Percentiles rank a stretch among this genome's conserved stretches.
Conservation (phyloP, 2,888 invertebrate species). For the Dasysyrphus tricinctus region DNA sequence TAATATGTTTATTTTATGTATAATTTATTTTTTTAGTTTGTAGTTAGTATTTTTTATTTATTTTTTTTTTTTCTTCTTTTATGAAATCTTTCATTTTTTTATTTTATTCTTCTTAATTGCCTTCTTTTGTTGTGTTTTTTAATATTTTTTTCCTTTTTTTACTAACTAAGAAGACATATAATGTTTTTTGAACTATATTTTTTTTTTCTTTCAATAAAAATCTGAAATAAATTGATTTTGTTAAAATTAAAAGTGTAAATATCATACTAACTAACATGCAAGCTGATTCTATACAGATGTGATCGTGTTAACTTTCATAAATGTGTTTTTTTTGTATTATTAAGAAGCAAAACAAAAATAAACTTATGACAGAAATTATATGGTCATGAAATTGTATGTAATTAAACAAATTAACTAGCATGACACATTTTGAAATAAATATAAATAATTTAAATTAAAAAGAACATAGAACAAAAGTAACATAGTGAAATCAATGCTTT, state of each 20-base stretch:
- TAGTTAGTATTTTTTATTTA: constrained; percentile 58
- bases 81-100: constrained; percentile 77
- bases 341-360: constrained; percentile 43
- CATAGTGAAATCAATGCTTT: constrained; percentile 43
- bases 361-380: constrained; percentile 26
- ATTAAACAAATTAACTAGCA: constrained; percentile 17
- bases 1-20: constrained; percentile 74
- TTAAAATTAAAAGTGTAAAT: constrained; percentile 80
- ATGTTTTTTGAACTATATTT: constrained; percentile 84
- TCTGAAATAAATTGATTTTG: constrained; percentile 83
- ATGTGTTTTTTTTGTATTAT: constrained; percentile 19
- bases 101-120: constrained; percentile 77
- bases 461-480: constrained; percentile 34
- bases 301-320: constrained; percentile 42
- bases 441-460: constrained; percentile 26
- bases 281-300: constrained; percentile 63
- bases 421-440: constrained; percentile 3
- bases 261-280: constrained; percentile 70
- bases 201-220: constrained; percentile 81
- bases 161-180: constrained; percentile 82
- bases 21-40: constrained; percentile 70
- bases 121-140: constrained; percentile 77
- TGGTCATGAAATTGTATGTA: constrained; percentile 35
- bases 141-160: constrained; percentile 78
- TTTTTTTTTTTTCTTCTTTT: constrained; percentile 77